Percentiles rank a stretch among this genome's conserved stretches.
Conservation (phyloP, 1,140 invertebrate genomes). For the Lordiphosa collinella region DNA sequence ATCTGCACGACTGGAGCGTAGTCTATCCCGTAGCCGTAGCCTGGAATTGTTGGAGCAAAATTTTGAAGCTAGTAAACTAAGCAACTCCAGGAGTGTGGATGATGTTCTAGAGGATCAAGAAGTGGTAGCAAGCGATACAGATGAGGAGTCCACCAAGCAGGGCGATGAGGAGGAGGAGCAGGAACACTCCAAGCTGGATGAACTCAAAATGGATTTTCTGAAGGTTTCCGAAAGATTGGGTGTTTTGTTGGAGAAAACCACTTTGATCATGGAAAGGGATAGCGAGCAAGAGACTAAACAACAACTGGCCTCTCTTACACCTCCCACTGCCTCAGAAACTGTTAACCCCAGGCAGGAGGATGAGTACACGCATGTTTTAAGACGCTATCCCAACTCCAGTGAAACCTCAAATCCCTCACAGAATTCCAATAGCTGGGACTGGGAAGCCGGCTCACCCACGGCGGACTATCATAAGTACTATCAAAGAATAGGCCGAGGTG, state of each 20-base stretch:
- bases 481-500: conserved; percentile 44
- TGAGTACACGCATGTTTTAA: conserved; percentile 41
- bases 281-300: conserved; percentile 54
- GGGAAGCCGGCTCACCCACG: conserved; percentile 43
- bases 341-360: conserved; percentile 44
- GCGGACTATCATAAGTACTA: conserved; percentile 50
- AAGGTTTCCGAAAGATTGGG: conserved; percentile 69
- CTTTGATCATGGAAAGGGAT: conserved; percentile 67
- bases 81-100: conserved; percentile 68
- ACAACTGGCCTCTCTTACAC: conserved; percentile 22
- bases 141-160: conserved; percentile 15
- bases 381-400: conserved; percentile 61
- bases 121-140: conserved; percentile 39
- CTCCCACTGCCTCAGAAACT: conserved; percentile 20
- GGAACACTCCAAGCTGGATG: conserved; percentile 56
- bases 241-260: conserved; percentile 66
- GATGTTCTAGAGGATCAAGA: conserved; percentile 45
- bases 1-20: conserved; percentile 81
- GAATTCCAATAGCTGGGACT: conserved; percentile 65
- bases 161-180: conserved; percentile 7
- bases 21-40: conserved; percentile 84
- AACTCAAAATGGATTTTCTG: conserved; percentile 60
- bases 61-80: conserved; percentile 76
- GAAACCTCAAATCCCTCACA: conserved; percentile 65
- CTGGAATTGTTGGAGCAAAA: conserved; percentile 82